Percentiles rank a stretch among this genome's conserved stretches.
Conservation (phyloP, 1,140 invertebrate species). For the Andricus grossulariae region DNA sequence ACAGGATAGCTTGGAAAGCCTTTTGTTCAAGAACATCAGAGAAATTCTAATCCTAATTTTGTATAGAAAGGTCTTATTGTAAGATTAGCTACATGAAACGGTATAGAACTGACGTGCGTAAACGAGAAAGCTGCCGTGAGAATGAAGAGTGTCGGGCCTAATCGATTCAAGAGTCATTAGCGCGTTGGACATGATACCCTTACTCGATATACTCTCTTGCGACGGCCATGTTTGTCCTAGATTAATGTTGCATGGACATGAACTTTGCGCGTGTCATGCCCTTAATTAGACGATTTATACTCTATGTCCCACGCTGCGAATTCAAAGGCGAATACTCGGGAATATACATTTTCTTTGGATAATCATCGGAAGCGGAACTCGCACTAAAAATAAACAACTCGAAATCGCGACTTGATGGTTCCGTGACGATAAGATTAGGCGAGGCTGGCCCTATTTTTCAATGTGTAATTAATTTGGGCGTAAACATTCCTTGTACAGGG, state of each 20-base stretch:
- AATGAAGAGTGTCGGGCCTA: conserved; percentile 59
- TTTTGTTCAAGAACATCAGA: too few relatives aligned
- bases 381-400: background rate
- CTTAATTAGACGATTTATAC: conserved; percentile 65
- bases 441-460: too few relatives aligned
- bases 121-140: conserved; percentile 55
- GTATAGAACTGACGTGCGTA: conserved; percentile 45
- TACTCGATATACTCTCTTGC: conserved; percentile 50
- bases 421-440: too few relatives aligned
- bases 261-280: conserved; percentile 61
- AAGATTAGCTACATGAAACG: background rate
- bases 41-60: background rate
- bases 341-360: conserved; percentile 6
- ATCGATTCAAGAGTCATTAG: conserved; percentile 72
- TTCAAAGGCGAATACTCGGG: background rate
- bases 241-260: conserved; percentile 69
- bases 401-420: too few relatives aligned
- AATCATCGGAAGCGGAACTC: background rate
- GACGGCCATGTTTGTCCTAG: conserved; percentile 69
- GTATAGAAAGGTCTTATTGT: background rate
- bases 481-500: too few relatives aligned
- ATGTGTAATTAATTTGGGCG: too few relatives aligned
- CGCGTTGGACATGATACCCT: conserved; percentile 64
- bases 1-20: background rate
- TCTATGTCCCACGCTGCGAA: conserved; percentile 6